Base-by-base conservation (phyloP, 2,113 vertebrate species). In the Cairina moschata region DNA sequence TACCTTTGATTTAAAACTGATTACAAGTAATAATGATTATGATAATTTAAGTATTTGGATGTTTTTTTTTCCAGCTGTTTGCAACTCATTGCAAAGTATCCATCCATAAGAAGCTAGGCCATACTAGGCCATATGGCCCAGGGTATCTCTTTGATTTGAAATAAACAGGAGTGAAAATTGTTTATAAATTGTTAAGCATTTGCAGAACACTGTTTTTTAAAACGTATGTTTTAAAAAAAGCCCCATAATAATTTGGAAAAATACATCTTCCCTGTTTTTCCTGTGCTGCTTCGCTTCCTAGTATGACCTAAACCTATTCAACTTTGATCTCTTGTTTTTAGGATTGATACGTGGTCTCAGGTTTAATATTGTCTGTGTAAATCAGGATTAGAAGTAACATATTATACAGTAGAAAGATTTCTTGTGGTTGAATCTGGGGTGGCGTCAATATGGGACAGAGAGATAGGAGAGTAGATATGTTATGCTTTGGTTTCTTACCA, bases 141-240 rank as follows among this genome's bases (percentile, higher is more conserved):
- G 25, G 54, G 31, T 14, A 28, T 80, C 63, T 89, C 23, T 69
- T 36, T 66, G 18, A 48, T 83, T 66, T 88, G 63, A 52, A 79
- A 83, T 90, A 90, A 73, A 77, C 58, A 44, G 73, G 40, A 80
- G 50, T 55, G 48, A 76, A 56, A 87, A n/a, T 77, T 77, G 67
- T 94, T 95, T 91, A 91, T 69, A 80, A 91, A 95, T 65, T 59
- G 22, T 92, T 85, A 92, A 85, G 55, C 50, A 55, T 75, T 82
- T 95, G 71, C 44, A 82, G 74, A 89, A 82, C 74, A 66, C 28
- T 46, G 44, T 86, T 22, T 95, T 95, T 95, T 69, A 44, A 56
- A 81, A 91, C 69, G 16, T 42, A 32, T 46, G 29, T 80, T 91
- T 59, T 59, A 73, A 77, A 44, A 83, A 84, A 74, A 90, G 16